Percentiles rank a stretch among this genome's conserved stretches.
These are phyloP conservation scores for Nymphalis polychloros DNA, from an alignment of 2,888 invertebrate genomes.

Conservation along the genomic window DNA sequence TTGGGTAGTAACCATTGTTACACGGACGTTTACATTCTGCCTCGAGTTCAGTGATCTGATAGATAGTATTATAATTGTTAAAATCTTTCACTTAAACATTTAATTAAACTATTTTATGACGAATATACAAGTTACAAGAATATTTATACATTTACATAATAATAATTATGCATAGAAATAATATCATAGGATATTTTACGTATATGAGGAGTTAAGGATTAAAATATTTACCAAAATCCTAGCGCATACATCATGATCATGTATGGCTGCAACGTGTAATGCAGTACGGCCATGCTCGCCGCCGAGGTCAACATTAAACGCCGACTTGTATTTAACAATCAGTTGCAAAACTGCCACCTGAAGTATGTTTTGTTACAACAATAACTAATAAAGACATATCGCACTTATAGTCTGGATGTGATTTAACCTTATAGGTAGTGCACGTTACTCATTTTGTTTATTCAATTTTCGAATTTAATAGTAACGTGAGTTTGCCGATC, in stretches of 20 bases:
- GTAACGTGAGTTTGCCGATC: too few relatives aligned
- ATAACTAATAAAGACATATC: not conserved
- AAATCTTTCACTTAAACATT: too few relatives aligned
- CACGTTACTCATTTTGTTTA: too few relatives aligned
- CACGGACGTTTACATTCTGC: slow-evolving; percentile 89
- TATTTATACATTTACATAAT: too few relatives aligned
- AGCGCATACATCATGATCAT: slow-evolving; percentile 91
- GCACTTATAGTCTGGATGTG: too few relatives aligned
- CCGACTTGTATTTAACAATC: slow-evolving; percentile 85
- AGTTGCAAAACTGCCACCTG: slow-evolving; percentile 85
- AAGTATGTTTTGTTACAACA: not conserved
- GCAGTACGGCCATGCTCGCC: slow-evolving; percentile 91
- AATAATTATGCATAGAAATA: not conserved
- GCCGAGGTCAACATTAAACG: slow-evolving; percentile 87
- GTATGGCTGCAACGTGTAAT: slow-evolving; percentile 91
- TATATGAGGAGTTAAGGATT: not conserved
- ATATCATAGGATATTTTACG: not conserved
- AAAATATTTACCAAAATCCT: slow-evolving; percentile 85
- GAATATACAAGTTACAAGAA: not conserved
- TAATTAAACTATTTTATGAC: too few relatives aligned
- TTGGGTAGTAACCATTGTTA: slow-evolving; percentile 94
- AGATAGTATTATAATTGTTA: too few relatives aligned
- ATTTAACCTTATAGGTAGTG: too few relatives aligned
- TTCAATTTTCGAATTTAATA: too few relatives aligned
- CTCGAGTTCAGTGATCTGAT: slow-evolving; percentile 88